Conservation (phyloP, 1,140 invertebrate genomes). For the Drosophila sucinea region DNA sequence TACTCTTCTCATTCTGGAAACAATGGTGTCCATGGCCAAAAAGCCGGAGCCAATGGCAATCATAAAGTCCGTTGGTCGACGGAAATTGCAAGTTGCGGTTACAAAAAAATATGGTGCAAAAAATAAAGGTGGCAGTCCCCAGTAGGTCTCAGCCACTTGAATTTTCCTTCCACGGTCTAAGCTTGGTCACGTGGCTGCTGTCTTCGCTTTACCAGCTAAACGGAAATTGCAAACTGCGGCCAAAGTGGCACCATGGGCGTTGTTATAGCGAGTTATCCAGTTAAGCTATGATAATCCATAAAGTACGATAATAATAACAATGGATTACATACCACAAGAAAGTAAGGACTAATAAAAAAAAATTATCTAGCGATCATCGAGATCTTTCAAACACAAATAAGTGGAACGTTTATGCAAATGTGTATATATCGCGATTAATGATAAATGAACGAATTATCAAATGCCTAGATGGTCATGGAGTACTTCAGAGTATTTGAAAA, state of each 20-base stretch:
- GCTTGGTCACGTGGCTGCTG: slow-evolving; percentile 34
- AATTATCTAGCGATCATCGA: too few species aligned
- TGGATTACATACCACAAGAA: background rate
- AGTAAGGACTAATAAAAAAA: background rate
- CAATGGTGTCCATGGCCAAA: slow-evolving; percentile 43
- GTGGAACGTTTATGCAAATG: too few species aligned
- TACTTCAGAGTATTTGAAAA: too few species aligned
- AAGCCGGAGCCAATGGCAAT: slow-evolving; percentile 55
- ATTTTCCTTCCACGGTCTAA: slow-evolving; percentile 22
- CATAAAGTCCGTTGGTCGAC: slow-evolving; percentile 74
- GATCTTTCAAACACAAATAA: too few species aligned
- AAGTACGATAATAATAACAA: background rate
- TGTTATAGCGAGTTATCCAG: slow-evolving; percentile 39
- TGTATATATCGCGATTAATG: too few species aligned
- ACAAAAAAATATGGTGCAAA: slow-evolving; percentile 23
- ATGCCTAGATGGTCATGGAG: too few species aligned
- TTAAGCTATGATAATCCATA: background rate
- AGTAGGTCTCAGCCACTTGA: slow-evolving; percentile 25
- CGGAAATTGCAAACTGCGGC: slow-evolving; percentile 72
- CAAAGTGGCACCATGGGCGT: slow-evolving; percentile 14
- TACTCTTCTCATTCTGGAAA: slow-evolving; percentile 29
- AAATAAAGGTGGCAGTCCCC: slow-evolving; percentile 47
- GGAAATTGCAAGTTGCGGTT: slow-evolving; percentile 77
- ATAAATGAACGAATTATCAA: too few species aligned
- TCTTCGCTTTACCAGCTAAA: slow-evolving; percentile 36